Conservation (phyloP, 2,888 invertebrate genomes). For the Cyrtodaria siliqua region DNA sequence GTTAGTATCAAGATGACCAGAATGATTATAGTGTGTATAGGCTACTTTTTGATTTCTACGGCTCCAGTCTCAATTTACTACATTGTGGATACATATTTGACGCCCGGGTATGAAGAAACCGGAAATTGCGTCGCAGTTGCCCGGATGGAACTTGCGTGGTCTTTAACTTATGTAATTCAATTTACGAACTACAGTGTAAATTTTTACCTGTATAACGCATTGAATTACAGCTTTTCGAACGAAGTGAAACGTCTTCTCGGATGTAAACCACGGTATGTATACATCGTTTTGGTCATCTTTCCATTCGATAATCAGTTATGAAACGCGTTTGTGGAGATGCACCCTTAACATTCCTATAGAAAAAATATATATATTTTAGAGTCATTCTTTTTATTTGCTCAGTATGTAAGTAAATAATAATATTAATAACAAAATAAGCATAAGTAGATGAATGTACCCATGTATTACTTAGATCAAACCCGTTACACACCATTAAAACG, state of each 20-base stretch:
- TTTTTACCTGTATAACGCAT: slow-evolving; percentile 68
- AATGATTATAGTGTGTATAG: slow-evolving; percentile 63
- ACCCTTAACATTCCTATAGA: too few relatives aligned
- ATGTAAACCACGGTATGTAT: slow-evolving; percentile 54
- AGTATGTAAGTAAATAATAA: too few relatives aligned
- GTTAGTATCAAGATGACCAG: slow-evolving; percentile 63
- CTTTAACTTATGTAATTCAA: slow-evolving; percentile 58
- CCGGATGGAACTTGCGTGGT: slow-evolving; percentile 58
- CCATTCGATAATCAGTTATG: too few relatives aligned
- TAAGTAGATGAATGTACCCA: too few relatives aligned
- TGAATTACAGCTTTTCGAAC: slow-evolving; percentile 58
- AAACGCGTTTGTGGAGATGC: too few relatives aligned
- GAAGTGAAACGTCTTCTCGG: slow-evolving; percentile 44
- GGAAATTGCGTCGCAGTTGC: slow-evolving; percentile 13
- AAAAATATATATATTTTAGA: too few relatives aligned
- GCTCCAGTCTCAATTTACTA: slow-evolving; percentile 66
- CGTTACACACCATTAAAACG: too few relatives aligned
- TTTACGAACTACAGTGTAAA: slow-evolving; percentile 68
- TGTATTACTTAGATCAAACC: too few relatives aligned
- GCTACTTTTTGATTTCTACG: slow-evolving; percentile 65
- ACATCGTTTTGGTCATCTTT: too few relatives aligned
- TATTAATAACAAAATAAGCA: too few relatives aligned
- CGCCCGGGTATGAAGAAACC: slow-evolving; percentile 18
- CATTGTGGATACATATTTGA: slow-evolving; percentile 65
- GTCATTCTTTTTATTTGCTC: too few relatives aligned